These are phyloP conservation scores for Emydura subglobosa DNA, from an alignment of 2,113 vertebrate genomes.

Conservation along the genomic window DNA sequence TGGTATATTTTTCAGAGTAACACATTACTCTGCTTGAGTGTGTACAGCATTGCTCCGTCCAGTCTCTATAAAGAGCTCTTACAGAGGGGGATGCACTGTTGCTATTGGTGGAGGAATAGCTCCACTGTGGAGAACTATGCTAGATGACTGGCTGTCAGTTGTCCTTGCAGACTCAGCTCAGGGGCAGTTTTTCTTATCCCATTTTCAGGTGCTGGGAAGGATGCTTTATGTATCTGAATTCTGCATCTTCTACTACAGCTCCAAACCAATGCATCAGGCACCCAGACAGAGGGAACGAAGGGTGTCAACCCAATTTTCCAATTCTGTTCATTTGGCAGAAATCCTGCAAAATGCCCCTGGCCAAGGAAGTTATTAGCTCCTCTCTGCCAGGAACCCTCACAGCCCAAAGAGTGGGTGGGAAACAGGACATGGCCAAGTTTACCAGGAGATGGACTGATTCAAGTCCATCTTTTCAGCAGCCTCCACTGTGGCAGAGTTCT, in stretches of 20 bases:
- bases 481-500: background rate
- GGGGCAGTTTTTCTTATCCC: rapidly evolving
- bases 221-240: background rate
- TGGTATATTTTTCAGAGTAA: background rate
- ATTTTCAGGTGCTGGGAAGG: rapidly evolving
- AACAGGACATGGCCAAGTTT: background rate
- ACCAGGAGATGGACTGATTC: background rate
- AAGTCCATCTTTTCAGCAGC: background rate
- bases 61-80: background rate
- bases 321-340: background rate
- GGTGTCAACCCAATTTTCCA: background rate
- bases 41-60: background rate
- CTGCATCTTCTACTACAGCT: background rate
- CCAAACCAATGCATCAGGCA: background rate
- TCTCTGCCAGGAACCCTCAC: background rate
- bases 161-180: background rate
- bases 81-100: background rate
- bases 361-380: background rate
- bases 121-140: background rate
- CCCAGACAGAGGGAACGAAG: background rate
- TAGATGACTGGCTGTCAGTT: background rate
- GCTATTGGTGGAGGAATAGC: background rate
- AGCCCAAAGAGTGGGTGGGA: background rate
- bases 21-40: background rate
- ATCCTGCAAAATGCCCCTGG: background rate